Conservation (phyloP, 2,113 vertebrate species). For the Tapirus terrestris region DNA sequence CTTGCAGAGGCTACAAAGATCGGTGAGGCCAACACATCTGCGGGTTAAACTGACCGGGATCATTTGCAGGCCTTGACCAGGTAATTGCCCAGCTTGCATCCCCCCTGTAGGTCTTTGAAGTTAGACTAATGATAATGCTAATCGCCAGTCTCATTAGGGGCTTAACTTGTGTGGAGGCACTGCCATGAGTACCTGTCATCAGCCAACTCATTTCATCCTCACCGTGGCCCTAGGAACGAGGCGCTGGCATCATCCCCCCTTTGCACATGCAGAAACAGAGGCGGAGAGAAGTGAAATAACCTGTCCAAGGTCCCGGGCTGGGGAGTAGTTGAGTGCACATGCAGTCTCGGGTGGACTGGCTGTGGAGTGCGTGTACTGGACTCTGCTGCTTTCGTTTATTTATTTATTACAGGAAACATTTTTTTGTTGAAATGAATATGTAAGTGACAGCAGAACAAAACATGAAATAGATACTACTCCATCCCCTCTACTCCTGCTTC, state of each 20-base stretch:
- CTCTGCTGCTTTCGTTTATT: neutral
- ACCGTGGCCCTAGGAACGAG: neutral
- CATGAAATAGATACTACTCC: neutral
- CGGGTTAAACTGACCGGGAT: neutral
- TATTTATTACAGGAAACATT: neutral
- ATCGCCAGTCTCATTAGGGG: neutral
- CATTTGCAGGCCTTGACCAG: neutral
- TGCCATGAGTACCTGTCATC: neutral
- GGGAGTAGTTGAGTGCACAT: rapidly evolving
- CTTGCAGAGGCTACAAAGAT: neutral
- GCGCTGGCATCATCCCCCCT: neutral
- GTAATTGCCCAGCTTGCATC: neutral
- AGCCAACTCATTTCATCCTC: neutral
- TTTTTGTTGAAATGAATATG: neutral
- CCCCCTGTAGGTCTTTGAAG: neutral
- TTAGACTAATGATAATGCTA: neutral
- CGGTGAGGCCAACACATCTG: neutral
- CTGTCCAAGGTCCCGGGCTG: neutral
- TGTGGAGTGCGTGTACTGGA: neutral
- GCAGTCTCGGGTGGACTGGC: neutral
- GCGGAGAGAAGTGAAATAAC: neutral
- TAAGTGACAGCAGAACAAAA: neutral
- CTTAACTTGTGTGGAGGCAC: neutral
- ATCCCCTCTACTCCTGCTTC: neutral
- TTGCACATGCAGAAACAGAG: neutral